Base-by-base conservation (phyloP, 1,140 invertebrate genomes). In the Drosophila bocqueti region DNA sequence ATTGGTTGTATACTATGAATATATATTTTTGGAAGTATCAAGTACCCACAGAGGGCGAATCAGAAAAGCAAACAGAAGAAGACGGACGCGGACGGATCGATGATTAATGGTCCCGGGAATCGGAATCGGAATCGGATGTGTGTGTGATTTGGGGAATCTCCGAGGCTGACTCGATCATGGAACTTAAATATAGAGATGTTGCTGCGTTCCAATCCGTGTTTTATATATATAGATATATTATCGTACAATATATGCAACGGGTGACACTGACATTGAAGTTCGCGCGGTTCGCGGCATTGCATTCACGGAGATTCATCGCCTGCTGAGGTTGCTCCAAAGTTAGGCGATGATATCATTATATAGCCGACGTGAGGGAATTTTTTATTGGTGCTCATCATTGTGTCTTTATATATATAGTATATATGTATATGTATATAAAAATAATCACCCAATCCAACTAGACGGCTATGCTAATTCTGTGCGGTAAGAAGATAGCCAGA, bases 341-440 rank as follows among this genome's bases (percentile, higher is more conserved):
- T 81, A 74, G 72, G 61, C 80, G 83, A 87, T 87, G 83, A 87
- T 87, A 87, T 87, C 83, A 87, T 66, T 65, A 18, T 38, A 46
- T 43, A 50, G 16, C 31, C 60, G 65, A 87, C 80, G 83, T 87
- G 83, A 67, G 80, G 84, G 80, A 83, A 87, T 87, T 87, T 79
- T 86, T 81, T 87, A 83, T 87, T 89, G 84, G 46, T 60, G 80
- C 80, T 87, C 83, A 87, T 89, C 80, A 81, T 83, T 86, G 79
- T 76, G 65, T 54, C 52, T 63, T 64, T 49, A 49, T 10, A 34
- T 49, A 49, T 10, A 34, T 31, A 9, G 7, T 31, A 9, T 31
- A 9, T 18, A 43, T 10, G 18, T 64, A 42, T 60, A 64, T 24
- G 24, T 18, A 31, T 31, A 50, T 65, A 76, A 46, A 54, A 63